Evolutionary conservation across 2,888 invertebrate species (phyloP).

Genomic region (Phymatocera aterrima): DNA sequence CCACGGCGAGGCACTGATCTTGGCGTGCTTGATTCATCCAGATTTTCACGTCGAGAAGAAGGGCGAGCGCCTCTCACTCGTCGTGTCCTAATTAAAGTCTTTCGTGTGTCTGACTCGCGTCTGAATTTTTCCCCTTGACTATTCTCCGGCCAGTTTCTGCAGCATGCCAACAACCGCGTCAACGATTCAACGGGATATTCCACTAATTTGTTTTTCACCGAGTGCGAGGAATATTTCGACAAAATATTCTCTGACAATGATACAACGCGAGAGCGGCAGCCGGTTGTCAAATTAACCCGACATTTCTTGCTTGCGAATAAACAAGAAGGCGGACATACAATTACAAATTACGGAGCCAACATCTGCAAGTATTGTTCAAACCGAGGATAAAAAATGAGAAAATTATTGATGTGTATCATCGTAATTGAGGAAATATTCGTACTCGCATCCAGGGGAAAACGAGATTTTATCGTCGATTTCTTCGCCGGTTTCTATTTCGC

Average conservation of each 20-base stretch:
- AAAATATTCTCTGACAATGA: not conserved
- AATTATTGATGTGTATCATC: not conserved
- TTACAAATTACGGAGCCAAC: not conserved
- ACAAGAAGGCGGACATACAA: not conserved
- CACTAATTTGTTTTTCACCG: conserved; percentile 10
- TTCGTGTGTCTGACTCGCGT: conserved; percentile 15
- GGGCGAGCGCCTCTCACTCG: conserved; percentile 3
- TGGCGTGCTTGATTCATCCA: conserved; percentile 22
- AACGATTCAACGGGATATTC: conserved; percentile 21
- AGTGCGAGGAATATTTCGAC: not conserved
- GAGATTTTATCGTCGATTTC: not conserved
- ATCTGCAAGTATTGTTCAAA: not conserved
- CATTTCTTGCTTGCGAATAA: not conserved
- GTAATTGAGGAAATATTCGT: too few species aligned
- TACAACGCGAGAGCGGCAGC: not conserved
- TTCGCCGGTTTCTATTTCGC: not conserved
- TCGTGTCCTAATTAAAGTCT: not conserved
- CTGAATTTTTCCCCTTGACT: conserved; percentile 25
- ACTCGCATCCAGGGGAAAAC: too few species aligned
- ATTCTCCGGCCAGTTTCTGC: not conserved
- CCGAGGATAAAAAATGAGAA: not conserved
- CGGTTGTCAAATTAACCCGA: conserved; percentile 14
- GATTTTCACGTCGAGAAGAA: conserved; percentile 14
- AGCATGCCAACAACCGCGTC: conserved; percentile 24
- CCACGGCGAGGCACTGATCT: conserved; percentile 11